phyloP scores from a whole-genome alignment of 2,888 invertebrate genomes.

The Laspeyria flexula region DNA sequence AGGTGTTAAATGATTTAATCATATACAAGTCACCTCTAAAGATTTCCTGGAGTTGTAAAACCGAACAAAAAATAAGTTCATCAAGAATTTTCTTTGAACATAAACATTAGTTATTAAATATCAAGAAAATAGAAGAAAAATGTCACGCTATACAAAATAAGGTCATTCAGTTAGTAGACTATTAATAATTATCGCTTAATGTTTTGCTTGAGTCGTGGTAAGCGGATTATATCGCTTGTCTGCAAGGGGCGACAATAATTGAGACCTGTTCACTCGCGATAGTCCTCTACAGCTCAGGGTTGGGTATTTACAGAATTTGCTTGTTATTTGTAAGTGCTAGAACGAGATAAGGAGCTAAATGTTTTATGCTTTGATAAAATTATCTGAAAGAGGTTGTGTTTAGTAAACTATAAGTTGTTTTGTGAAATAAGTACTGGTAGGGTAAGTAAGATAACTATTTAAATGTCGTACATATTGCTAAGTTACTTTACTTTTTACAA shows the following conservation, averaged over 20 bases:
- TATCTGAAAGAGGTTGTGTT: slow-evolving; percentile 1
- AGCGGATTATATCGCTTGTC: slow-evolving; percentile 55
- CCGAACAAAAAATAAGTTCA: no score
- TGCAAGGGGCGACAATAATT: slow-evolving; percentile 48
- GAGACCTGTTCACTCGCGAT: slow-evolving; percentile 44
- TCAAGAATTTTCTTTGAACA: neutral
- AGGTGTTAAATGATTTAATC: no score
- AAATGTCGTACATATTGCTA: no score
- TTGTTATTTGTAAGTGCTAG: slow-evolving; percentile 34
- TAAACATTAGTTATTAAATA: neutral
- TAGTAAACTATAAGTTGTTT: no score
- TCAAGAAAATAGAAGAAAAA: slow-evolving; percentile 14
- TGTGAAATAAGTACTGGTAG: no score
- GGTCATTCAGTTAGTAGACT: slow-evolving; percentile 35
- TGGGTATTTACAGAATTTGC: slow-evolving; percentile 27
- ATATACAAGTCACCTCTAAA: no score
- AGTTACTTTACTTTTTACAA: no score
- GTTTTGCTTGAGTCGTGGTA: slow-evolving; percentile 47
- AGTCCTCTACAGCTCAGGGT: slow-evolving; percentile 33
- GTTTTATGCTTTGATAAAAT: slow-evolving; percentile 1
- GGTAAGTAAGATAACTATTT: no score
- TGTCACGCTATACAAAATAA: slow-evolving; percentile 24
- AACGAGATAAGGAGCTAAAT: slow-evolving; percentile 16
- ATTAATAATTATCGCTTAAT: slow-evolving; percentile 54
- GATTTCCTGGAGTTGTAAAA: no score